Evolutionary conservation across 2,888 invertebrate genomes (phyloP), one percentile per base, ranked within the genome.

Genomic region (Protodeltote pygarga): DNA sequence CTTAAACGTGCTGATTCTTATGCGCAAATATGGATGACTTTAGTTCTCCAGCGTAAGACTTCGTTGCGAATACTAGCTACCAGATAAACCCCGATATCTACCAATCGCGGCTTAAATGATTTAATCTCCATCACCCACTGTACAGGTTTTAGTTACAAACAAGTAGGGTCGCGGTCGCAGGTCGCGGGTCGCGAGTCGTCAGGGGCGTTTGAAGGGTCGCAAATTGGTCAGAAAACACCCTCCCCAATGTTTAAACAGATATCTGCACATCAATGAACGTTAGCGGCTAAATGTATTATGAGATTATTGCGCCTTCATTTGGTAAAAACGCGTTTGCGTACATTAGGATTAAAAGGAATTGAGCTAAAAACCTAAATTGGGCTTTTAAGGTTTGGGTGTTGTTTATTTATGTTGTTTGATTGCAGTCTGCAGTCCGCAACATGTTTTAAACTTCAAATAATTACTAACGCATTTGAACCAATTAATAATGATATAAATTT

Each of bases 181-280:
- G n/a, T n/a, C 29, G 13, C 63, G 57, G 62, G 60, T 24, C 46
- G 58, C 61, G 57, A 59, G 55, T 51, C 42, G 60, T 42, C 32
- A 31, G 40, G 60, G 68, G 50, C 40, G 37, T 37, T 25, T 65
- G 76, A 73, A 75, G 55, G 78, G 78, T 73, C 63, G 79, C 74
- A 82, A 85, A 85, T 85, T 81, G 78, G 67, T 77, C 75, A 79
- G 79, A 82, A 83, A 72, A 75, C 63, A 57, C 64, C 55, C 63
- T 40, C 55, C 35, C 41, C 32, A 25, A 16, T 41, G 57, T 64
- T 58, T 49, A 64, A 64, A 64, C 59, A 58, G 57, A 58, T 58
- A 58, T 58, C 65, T 58, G 50, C 59, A 48, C 59, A 58, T 64
- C 58, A 48, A 35, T 48, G 59, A 28, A 31, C 15, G 41, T 45